phyloP scores from a whole-genome alignment of 2,888 invertebrate genomes.

The Cremastinae sp. region DNA sequence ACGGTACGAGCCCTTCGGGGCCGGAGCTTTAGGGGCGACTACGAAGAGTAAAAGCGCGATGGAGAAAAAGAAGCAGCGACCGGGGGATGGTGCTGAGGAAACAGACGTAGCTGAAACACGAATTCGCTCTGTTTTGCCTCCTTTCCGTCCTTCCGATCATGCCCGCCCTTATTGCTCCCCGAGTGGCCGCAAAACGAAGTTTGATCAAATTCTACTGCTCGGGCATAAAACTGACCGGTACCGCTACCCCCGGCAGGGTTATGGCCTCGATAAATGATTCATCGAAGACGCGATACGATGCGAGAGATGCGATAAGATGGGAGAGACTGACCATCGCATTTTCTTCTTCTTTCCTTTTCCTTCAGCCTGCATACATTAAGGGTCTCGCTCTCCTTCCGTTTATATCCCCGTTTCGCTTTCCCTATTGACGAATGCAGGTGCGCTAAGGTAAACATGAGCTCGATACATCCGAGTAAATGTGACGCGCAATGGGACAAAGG shows the following conservation, averaged over 20 bases:
- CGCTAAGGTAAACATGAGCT: constrained; percentile 46
- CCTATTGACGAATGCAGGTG: constrained; percentile 1
- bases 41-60: constrained; percentile 31
- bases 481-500: background rate
- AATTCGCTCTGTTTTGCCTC: constrained; percentile 41
- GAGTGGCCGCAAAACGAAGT: constrained; percentile 80
- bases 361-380: constrained; percentile 9
- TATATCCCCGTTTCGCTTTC: constrained; percentile 6
- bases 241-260: constrained; percentile 67
- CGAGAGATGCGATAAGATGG: constrained; percentile 68
- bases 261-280: constrained; percentile 80
- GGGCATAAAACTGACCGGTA: constrained; percentile 79
- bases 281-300: constrained; percentile 72
- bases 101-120: constrained; percentile 29
- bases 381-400: constrained; percentile 3
- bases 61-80: constrained; percentile 17
- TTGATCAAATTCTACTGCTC: constrained; percentile 80
- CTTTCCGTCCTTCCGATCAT: constrained; percentile 37
- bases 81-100: constrained; percentile 4
- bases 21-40: constrained; percentile 68
- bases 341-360: constrained; percentile 18
- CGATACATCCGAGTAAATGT: constrained; percentile 24
- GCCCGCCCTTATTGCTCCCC: constrained; percentile 79
- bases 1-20: constrained; percentile 70
- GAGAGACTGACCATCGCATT: constrained; percentile 61